Percentiles rank a stretch among this genome's conserved stretches.
Evolutionary conservation across 2,888 invertebrate species (phyloP).

Genomic region (Megaustenia siamemsis): DNA sequence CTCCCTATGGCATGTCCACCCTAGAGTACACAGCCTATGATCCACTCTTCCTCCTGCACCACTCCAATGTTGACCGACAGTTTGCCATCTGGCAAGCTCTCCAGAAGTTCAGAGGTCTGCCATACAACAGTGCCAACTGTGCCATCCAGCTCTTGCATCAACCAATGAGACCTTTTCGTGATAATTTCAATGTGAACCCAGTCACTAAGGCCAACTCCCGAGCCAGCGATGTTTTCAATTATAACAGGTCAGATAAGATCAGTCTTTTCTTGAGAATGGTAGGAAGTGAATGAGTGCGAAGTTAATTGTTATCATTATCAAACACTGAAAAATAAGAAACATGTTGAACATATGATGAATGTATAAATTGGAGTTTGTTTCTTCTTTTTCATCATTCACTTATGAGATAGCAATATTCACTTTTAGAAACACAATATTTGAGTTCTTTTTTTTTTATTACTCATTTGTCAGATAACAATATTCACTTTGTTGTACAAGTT

Average conservation of each 20-base stretch:
- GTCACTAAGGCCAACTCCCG: constrained; percentile 47
- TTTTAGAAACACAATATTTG: too few relatives aligned
- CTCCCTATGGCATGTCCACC: constrained; percentile 59
- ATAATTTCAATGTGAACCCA: constrained; percentile 42
- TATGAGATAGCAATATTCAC: too few relatives aligned
- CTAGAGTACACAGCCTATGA: constrained; percentile 62
- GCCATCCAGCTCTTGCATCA: constrained; percentile 51
- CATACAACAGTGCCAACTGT: constrained; percentile 56
- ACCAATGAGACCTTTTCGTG: constrained; percentile 54
- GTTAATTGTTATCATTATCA: too few relatives aligned
- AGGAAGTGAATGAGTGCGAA: too few relatives aligned
- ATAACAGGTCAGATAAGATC: constrained; percentile 51
- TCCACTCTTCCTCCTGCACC: constrained; percentile 61
- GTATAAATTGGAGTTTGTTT: too few relatives aligned
- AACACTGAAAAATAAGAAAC: too few relatives aligned
- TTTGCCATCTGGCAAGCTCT: constrained; percentile 61
- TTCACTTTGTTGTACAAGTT: too few relatives aligned
- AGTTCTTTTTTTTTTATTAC: too few relatives aligned
- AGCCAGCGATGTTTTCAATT: constrained; percentile 58
- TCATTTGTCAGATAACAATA: too few relatives aligned
- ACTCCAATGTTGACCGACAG: constrained; percentile 59
- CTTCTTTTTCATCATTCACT: too few relatives aligned
- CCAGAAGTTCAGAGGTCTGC: constrained; percentile 57
- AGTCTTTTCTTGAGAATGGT: too few relatives aligned
- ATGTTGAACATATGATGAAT: too few relatives aligned